Base-by-base conservation (phyloP, 2,888 invertebrate species). In the Cephus runcator region DNA sequence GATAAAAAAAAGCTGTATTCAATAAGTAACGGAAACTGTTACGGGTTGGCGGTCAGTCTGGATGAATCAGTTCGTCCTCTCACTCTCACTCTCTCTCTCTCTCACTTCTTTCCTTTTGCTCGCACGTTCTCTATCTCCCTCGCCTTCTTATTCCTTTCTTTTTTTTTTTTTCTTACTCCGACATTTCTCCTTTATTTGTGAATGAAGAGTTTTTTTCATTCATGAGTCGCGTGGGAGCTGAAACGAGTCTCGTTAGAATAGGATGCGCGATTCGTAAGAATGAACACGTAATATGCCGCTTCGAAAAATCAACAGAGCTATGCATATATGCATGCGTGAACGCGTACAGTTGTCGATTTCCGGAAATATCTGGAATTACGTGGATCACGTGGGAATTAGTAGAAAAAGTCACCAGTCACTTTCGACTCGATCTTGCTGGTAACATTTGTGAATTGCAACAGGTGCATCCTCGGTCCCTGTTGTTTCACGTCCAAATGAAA, bases 191-290 rank as follows among this genome's bases (percentile, higher is more conserved):
- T 69, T 40, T 73, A 69, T 74, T 76, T 69, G 76, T 75, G 78
- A 76, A 75, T 77, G 78, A 78, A 79, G 76, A 69, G 34, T 73
- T 79, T 79, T 79, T 79, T 79, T 73, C 76, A 79, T 78, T 78
- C 79, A 79, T 77, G 79, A 69, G 76, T 56, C 73, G 77, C 69
- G 56, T 56, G 9, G 56, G 23, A 56, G 56, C 56, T 56, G 23
- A 9, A 34, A 40, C 56, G 77, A 73, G 56, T 69, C 77, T 36
- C 36, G 73, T 31, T 40, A 73, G 73, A 74, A 76, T 76, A 34
- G 34, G 34, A 75, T 71, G 73, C 35, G 69, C 40, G 56, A 30
- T 73, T 30, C 33, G 11, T 34, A 12, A 34, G 69, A 69, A n/a
- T 15, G 35, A 76, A 36, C 34, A 69, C 34, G 36, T 30, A 30